Base-by-base conservation (phyloP, 2,113 vertebrate species). In the Eublepharis macularius region DNA sequence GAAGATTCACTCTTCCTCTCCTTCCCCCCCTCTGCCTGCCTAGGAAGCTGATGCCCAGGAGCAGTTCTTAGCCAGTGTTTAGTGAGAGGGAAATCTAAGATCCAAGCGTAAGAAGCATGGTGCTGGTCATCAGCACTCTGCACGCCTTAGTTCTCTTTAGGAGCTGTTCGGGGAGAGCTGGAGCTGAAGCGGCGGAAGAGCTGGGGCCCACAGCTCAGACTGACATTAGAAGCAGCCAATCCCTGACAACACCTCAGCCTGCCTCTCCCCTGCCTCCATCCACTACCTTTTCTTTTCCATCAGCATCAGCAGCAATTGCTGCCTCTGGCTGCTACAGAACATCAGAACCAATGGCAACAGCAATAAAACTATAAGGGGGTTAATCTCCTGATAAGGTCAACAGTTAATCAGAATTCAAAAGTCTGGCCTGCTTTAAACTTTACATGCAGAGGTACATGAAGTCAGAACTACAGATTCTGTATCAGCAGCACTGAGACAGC, bases 91-190 rank as follows among this genome's bases (percentile, higher is more conserved):
- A 26, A 90, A 89, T 88, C 92, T 91, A 82, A 80, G 94, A 94
- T 88, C 88, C 91, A 90, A 94, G 92, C 92, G 87, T 90, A 34
- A 93, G 94, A 87, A 90, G 93, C 94, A 95, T 95, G 94, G 89
- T 95, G 94, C 91, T 94, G 92, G 91, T 91, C 91, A 92, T 90
- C 85, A 34, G 85, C 90, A 91, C 94, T 90, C 93, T 89, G 90
- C 92, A 94, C 94, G 94, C 93, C 93, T 88, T 89, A 73, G 89
- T 90, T 94, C 93, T 91, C 94, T 76, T 89, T 17, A 87, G 90
- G 92, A 95, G 93, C 94, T 94, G 92, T 93, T 94, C 94, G 88
- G 90, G 89, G 60, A 94, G 88, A 94, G 91, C 90, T 84, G 72
- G 90, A 49, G 92, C 88, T 0, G 39, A 88, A 94, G 93, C 91